A percentile compares a stretch with the other conserved stretches of the same genome.
phyloP scores from a whole-genome alignment of 2,888 invertebrate genomes.

The Cactoblastis cactorum region DNA sequence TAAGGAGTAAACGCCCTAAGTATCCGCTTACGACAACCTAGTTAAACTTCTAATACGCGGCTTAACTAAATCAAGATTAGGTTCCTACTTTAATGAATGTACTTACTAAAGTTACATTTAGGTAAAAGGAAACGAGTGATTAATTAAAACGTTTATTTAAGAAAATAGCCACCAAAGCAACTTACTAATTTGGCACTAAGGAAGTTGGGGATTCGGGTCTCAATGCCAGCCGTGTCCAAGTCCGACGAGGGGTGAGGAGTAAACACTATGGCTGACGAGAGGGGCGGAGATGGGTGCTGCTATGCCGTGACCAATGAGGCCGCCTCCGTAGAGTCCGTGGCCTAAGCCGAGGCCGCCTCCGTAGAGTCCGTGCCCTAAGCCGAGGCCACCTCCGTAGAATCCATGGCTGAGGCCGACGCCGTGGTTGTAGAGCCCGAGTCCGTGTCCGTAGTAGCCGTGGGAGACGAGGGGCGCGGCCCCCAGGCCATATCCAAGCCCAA shows the following conservation, averaged over 20 bases:
- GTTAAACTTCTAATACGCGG: constrained; percentile 1
- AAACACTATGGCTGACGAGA: constrained; percentile 21
- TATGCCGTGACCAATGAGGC: constrained; percentile 34
- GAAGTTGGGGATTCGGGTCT: constrained; percentile 11
- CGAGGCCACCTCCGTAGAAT: constrained; percentile 24
- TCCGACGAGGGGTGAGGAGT: constrained; percentile 29
- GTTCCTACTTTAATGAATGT: no score
- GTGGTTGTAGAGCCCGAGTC: constrained; percentile 41
- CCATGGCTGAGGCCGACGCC: constrained; percentile 30
- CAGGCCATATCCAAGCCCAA: constrained; percentile 65
- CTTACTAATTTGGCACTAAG: constrained; percentile 51
- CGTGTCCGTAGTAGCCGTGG: constrained; percentile 43
- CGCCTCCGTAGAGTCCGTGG: constrained; percentile 25
- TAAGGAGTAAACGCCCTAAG: neutral
- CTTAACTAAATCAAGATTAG: neutral
- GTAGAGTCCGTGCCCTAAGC: constrained; percentile 36
- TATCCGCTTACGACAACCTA: constrained; percentile 3
- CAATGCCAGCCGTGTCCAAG: constrained; percentile 33
- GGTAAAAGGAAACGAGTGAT: constrained; percentile 7
- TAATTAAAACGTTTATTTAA: constrained; percentile 17
- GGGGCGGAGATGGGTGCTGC: constrained; percentile 26
- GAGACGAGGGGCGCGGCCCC: constrained; percentile 29
- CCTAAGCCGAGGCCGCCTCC: constrained; percentile 30
- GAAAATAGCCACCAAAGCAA: constrained; percentile 29
- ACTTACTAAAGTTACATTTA: neutral